A percentile compares a stretch with the other conserved stretches of the same genome.
Conservation (phyloP, 2,797 vertebrate genomes). For the Rhynchotus rufescens region DNA sequence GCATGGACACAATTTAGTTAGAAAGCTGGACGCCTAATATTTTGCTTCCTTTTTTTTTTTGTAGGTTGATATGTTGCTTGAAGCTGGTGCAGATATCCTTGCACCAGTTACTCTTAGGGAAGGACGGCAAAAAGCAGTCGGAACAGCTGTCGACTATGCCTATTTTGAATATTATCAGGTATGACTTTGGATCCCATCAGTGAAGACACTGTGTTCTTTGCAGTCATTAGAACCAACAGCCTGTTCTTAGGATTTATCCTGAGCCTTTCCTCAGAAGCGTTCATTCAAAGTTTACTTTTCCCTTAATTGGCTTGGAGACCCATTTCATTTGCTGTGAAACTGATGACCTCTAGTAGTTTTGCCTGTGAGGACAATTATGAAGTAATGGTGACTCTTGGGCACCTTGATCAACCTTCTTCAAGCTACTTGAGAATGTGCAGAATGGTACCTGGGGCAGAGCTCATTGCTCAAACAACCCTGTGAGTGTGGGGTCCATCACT, state of each 20-base stretch:
- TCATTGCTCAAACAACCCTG: neutral
- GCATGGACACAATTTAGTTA: neutral
- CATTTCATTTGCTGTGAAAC: neutral
- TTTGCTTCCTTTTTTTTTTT: neutral
- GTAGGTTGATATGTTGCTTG: neutral
- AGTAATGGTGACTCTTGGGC: neutral
- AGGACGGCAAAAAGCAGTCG: neutral
- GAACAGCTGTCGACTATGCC: neutral
- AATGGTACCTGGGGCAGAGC: neutral
- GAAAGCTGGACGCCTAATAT: neutral
- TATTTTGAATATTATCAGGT: neutral
- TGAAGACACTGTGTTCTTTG: neutral
- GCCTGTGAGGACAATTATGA: neutral
- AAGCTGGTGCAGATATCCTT: neutral
- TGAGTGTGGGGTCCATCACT: neutral
- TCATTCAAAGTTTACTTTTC: neutral
- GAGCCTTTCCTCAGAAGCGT: neutral
- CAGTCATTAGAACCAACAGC: no score
- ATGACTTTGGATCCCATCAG: neutral
- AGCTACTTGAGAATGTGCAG: neutral
- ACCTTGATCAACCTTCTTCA: neutral
- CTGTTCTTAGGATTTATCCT: neutral
- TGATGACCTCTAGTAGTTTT: neutral
- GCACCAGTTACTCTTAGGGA: neutral
- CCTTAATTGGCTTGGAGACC: neutral